These are phyloP conservation scores for Baccha elongata DNA, from an alignment of 2,888 invertebrate species.

Conservation along the genomic window DNA sequence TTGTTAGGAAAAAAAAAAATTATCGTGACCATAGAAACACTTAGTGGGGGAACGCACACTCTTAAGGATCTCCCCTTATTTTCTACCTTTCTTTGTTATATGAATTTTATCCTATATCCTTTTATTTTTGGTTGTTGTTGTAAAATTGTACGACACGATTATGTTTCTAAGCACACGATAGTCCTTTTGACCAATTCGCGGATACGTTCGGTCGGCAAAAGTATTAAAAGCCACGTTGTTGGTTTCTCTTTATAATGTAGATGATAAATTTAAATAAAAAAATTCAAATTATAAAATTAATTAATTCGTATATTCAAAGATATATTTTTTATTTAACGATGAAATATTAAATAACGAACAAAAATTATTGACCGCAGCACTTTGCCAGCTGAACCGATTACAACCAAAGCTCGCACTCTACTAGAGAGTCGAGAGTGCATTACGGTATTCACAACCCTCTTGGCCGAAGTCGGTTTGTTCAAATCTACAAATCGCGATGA, in stretches of 20 bases:
- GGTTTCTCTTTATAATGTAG: conserved; percentile 52
- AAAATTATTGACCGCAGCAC: conserved; percentile 72
- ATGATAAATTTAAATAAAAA: conserved; percentile 8
- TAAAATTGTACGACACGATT: conserved; percentile 11
- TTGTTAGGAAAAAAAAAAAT: conserved; percentile 5
- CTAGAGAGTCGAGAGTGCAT: conserved; percentile 80
- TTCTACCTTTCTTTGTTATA: conserved; percentile 63
- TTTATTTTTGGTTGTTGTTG: conserved; percentile 6
- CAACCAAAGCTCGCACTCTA: conserved; percentile 82
- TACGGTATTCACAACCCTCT: conserved; percentile 76
- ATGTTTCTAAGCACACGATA: conserved; percentile 20
- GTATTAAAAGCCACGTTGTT: conserved; percentile 54
- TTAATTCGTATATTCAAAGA: conserved; percentile 35
- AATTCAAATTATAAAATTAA: conserved; percentile 1
- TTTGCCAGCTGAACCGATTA: conserved; percentile 81
- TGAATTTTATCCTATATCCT: conserved; percentile 65
- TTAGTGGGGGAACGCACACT: conserved; percentile 28
- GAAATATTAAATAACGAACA: conserved; percentile 62
- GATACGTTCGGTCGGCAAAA: conserved; percentile 57
- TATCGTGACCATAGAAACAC: conserved; percentile 49
- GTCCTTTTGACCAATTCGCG: conserved; percentile 56
- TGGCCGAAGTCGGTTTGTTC: conserved; percentile 44
- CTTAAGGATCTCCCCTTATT: conserved; percentile 44
- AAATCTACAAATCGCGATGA: conserved; percentile 58
- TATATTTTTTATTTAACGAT: conserved; percentile 43